Evolutionary conservation across 2,113 vertebrate species (phyloP), one percentile per base, ranked within the genome.

Genomic region (Plecturocebus donacophilus): DNA sequence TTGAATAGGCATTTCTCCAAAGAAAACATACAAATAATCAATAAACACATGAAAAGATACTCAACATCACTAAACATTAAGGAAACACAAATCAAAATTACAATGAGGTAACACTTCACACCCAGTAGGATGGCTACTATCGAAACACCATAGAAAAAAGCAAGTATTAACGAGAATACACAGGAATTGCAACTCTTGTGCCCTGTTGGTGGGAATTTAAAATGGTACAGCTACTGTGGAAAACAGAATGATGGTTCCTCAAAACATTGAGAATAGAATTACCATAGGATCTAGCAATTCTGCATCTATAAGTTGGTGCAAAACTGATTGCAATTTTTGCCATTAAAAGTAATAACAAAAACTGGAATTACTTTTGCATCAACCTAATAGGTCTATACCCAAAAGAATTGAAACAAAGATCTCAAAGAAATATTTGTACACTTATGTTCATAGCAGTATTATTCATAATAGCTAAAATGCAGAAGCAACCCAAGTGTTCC

Each of bases 101-200:
- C 23, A 30, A 3, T 19, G 47, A 54, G 42, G 56, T 17, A 17
- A 17, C 27, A 30, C 11, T 8, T 61, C 23, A 32, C 4, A 40
- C 25, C 49, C 3, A 6, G 54, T 47, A n/a, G 52, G 40, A 23
- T 70, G 40, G 3, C 35, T 30, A 23, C 14, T 25, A 35, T n/a
- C 25, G 56, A 85, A 71, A 54, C 12, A 19, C 13, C 13, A 9
- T 6, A 90, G 35, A 42, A 54, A 49, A 52, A 10, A 17, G 16
- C 27, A 23, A 16, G 0, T 4, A 12, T 32, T 19, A 9, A 9
- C 10, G 6, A 17, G 20, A 35, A 6, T 19, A 4, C 5, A 32
- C 42, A 93, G 90, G 38, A 80, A 49, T 4, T 30, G 11, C 80
- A n/a, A 35, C 13, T 6, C 8, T 8, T 68, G 8, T 12, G 2